Conservation (phyloP, 2,113 vertebrate genomes). For the Diglossa brunneiventris region DNA sequence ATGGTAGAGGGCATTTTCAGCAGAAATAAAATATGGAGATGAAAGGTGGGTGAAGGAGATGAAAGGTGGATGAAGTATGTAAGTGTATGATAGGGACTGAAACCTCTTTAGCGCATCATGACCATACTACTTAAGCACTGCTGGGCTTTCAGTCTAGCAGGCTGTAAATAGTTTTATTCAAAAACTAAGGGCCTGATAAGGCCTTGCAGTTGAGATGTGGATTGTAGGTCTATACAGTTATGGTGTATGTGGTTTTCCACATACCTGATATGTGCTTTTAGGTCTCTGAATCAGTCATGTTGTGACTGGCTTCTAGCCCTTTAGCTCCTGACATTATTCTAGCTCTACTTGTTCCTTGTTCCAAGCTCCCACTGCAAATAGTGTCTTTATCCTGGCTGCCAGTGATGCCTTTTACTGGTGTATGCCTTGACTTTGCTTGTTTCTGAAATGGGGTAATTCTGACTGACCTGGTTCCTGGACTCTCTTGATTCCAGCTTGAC, state of each 20-base stretch:
- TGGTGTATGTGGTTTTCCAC: neutral
- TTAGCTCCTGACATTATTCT: neutral
- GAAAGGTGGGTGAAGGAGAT: neutral
- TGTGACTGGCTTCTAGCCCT: neutral
- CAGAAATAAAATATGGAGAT: neutral
- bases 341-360: neutral
- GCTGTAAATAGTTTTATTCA: neutral
- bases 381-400: neutral
- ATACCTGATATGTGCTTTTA: neutral
- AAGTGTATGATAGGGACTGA: neutral
- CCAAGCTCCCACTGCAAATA: neutral
- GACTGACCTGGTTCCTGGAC: neutral
- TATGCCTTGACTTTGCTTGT: neutral
- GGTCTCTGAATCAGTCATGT: neutral
- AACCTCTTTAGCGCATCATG: neutral
- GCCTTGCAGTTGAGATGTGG: neutral
- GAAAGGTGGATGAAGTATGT: neutral
- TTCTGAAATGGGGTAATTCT: neutral
- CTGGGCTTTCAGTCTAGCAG: neutral
- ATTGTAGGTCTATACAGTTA: neutral
- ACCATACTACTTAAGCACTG: neutral
- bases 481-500: neutral
- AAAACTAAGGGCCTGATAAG: neutral
- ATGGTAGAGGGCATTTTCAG: neutral
- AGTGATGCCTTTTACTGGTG: neutral